Evolutionary conservation across 2,113 vertebrate genomes (phyloP), one percentile per base, ranked within the genome.

Genomic region (Neodon shergylaensis): DNA sequence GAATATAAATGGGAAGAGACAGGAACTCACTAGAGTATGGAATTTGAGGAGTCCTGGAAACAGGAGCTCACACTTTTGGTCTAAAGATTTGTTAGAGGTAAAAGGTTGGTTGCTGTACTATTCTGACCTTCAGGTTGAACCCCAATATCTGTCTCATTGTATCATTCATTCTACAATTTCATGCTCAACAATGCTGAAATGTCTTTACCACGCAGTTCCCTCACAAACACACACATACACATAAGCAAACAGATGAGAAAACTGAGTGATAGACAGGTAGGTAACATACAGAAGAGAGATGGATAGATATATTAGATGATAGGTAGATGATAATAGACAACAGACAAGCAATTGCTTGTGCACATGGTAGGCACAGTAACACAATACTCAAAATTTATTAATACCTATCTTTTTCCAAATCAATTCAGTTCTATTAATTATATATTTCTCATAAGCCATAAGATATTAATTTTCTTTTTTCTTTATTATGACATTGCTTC

Each of bases 391-490:
- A 63, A 92, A 70, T 49, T 31, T 65, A 87, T 22, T 39, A 39
- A 83, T 19, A 63, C 65, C 6, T 54, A 63, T 61, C 54, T 83
- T 84, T 87, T 73, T 54, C 26, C 1, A 76, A 85, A 61, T 58
- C 1, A 5, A 52, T 83, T 93, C 90, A 78, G 36, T 90, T 91
- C 14, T 79, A 49, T 76, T 85, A 81, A 82, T 77, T 92, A 91
- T 82, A 4, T 81, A 42, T 73, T 89, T 86, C 13, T 16, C 5
- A 72, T 22, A 85, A 28, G 39, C 0, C 61, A 58, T 66, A 61
- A 91, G 90, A 76, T 58, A 93, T 24, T 78, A 42, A 89, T 63
- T 3, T 52, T 93, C 2, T 93, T 96, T 92, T 3, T 14, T 16
- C 42, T 44, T 47, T 78, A 3, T 44, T 78, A 4, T 88, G 7